Base-by-base conservation (phyloP, 2,888 invertebrate genomes). In the Caenorhabditis becei region DNA sequence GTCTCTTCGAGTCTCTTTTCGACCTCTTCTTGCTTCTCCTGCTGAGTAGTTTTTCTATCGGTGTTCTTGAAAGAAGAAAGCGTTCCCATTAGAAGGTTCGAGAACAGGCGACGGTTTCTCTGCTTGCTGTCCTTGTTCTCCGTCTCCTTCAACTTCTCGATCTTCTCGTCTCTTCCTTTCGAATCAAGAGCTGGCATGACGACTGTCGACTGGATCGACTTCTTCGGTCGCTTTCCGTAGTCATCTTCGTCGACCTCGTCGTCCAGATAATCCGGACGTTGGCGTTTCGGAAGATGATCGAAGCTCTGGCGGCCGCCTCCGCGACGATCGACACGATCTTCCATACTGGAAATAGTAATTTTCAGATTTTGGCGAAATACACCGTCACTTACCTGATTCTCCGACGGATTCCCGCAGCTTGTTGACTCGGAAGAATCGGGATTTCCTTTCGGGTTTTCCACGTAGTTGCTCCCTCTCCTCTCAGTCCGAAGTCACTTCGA, bases 21-120 rank as follows among this genome's bases (percentile, higher is more conserved):
- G 8, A 98, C 95, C 93, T 95, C 95, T 10, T 94, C 94, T 87
- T 95, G 94, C 91, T 95, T 95, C 72, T 95, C 94, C 91, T 95
- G 95, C 94, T 95, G 88, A 23, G 61, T 11, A 8, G 77, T 86
- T 56, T 88, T 87, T 54, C 78, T 82, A 53, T 97, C 96, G 91
- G 97, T 97, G 91, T 96, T 95, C 89, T 96, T 95, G 92, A 98
- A 98, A 92, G 96, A 96, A 91, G 97, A 96, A 87, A 99, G 92
- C 16, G 98, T 98, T 4, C 98, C 97, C 67, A 98, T 92, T 53
- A 99, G 93, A 23, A 97, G 95, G 51, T 83, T 87, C 10, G 97
- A 97, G 93, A 99, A 97, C 95, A 99, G 97, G 74, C 98, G 94
- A 83, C 95, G 94, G 92, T 98, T 98, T 85, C 97, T 82, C 32